Percentiles rank a stretch among this genome's conserved stretches.
Conservation (phyloP, 2,888 invertebrate species). For the Galerucella pusilla region DNA sequence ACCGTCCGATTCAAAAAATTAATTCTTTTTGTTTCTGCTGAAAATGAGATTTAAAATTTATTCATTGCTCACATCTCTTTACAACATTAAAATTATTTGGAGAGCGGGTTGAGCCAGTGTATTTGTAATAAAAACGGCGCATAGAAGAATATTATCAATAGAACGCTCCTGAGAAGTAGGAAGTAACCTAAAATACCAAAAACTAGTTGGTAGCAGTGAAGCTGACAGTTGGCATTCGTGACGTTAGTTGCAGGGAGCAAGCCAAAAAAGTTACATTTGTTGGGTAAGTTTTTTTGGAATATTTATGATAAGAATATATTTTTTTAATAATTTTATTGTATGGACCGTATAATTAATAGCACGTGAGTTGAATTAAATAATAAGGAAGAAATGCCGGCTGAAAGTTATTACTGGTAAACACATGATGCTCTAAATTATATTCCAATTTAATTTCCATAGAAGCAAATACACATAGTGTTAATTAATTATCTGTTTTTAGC, state of each 20-base stretch:
- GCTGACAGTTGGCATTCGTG: constrained; percentile 29
- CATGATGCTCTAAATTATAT: constrained; percentile 22
- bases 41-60: too few relatives aligned
- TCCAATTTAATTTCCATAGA: constrained; percentile 30
- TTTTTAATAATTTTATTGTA: not conserved
- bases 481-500: constrained; percentile 52
- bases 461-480: constrained; percentile 14
- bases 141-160: too few relatives aligned
- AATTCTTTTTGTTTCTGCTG: too few relatives aligned
- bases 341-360: constrained; percentile 8
- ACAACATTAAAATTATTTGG: too few relatives aligned
- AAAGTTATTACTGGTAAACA: constrained; percentile 52
- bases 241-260: constrained; percentile 17
- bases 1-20: too few relatives aligned
- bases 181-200: too few relatives aligned
- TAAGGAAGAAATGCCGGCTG: constrained; percentile 46
- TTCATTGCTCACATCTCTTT: too few relatives aligned
- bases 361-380: constrained; percentile 2
- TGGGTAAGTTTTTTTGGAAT: constrained; percentile 33
- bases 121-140: too few relatives aligned
- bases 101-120: too few relatives aligned
- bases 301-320: constrained; percentile 19
- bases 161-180: too few relatives aligned
- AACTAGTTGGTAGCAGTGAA: constrained; percentile 11
- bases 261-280: constrained; percentile 27